Evolutionary conservation across 2,888 invertebrate genomes (phyloP).

Genomic region (Steinernema scapterisci): DNA sequence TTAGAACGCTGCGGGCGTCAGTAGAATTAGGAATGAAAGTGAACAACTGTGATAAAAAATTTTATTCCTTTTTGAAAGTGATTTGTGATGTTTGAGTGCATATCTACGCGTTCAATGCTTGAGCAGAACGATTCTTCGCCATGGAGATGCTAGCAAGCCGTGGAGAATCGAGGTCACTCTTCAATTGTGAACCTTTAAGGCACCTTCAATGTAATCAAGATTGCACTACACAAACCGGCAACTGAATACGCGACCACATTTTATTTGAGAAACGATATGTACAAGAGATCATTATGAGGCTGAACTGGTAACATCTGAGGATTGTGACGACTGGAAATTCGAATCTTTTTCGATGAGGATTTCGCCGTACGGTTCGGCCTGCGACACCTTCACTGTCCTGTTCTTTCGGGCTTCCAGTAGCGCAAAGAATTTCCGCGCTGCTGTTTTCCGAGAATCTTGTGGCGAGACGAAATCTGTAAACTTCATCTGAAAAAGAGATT

Average conservation of each 20-base stretch:
- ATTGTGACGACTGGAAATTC: not conserved
- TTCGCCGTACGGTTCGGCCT: slow-evolving; percentile 1
- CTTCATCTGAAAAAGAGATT: not conserved
- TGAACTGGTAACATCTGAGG: not conserved
- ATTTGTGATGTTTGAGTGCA: no score
- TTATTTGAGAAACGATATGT: not conserved
- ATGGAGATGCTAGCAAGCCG: no score
- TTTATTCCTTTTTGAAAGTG: not conserved
- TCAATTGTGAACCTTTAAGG: no score
- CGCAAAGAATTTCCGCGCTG: slow-evolving; percentile 8
- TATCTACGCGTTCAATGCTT: no score
- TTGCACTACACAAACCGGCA: no score
- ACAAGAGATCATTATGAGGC: not conserved
- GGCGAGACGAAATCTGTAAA: not conserved
- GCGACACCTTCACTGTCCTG: not conserved
- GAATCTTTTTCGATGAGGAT: not conserved
- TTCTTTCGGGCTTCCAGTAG: slow-evolving; percentile 4
- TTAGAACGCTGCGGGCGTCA: not conserved
- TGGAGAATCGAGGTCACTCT: no score
- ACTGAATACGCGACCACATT: no score
- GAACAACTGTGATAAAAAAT: not conserved
- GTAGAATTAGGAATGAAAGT: not conserved
- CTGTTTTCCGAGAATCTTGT: not conserved
- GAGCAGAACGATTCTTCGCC: no score
- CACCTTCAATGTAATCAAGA: no score